Evolutionary conservation across 2,888 invertebrate species (phyloP).

Genomic region (Xanthia togata): DNA sequence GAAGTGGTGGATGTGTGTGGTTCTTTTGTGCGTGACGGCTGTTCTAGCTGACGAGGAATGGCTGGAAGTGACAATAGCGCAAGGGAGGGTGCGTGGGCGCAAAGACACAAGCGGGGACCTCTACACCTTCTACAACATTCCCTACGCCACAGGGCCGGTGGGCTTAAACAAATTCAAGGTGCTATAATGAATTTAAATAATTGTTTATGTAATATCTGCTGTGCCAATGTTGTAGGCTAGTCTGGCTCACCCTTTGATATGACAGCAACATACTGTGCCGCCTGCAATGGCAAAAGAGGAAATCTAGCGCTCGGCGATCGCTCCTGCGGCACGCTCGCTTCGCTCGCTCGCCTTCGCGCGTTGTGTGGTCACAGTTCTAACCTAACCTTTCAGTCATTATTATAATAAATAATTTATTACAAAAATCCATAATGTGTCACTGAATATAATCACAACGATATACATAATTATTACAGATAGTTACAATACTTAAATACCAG

Average conservation of each 20-base stretch:
- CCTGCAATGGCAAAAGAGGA: too few species aligned
- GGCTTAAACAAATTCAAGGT: constrained; percentile 75
- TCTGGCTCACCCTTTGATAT: not conserved
- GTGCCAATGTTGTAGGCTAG: too few species aligned
- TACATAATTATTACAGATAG: too few species aligned
- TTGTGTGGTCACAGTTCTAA: too few species aligned
- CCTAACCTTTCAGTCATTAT: too few species aligned
- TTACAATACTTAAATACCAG: too few species aligned
- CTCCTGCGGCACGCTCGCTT: too few species aligned
- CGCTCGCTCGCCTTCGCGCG: too few species aligned
- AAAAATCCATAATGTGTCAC: not conserved
- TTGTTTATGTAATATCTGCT: not conserved
- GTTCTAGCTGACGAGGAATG: constrained; percentile 44
- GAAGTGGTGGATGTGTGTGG: constrained; percentile 23
- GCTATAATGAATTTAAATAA: not conserved
- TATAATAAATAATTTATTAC: not conserved
- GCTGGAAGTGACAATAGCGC: constrained; percentile 62
- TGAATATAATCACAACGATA: not conserved
- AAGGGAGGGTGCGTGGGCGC: constrained; percentile 65
- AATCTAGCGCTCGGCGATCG: too few species aligned
- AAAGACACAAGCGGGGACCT: constrained; percentile 25
- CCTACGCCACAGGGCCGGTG: constrained; percentile 74
- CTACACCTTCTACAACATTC: constrained; percentile 73
- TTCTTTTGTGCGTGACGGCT: constrained; percentile 9
- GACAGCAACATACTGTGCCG: not conserved